Conservation (phyloP, 1,140 invertebrate species). For the Muscidifurax raptorellus region DNA sequence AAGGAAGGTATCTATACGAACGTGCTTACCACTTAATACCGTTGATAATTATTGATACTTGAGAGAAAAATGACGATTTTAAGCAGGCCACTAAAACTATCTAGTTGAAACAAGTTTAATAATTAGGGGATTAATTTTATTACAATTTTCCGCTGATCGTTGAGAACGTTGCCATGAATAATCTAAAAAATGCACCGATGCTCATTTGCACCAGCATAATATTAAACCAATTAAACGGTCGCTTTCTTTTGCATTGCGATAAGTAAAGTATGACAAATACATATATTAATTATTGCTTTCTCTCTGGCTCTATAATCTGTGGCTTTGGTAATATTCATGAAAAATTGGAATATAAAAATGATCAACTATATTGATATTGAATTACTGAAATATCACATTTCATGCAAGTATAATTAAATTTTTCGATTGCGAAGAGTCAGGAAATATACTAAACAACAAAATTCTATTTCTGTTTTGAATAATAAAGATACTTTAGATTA, state of each 20-base stretch:
- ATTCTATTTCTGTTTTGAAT: conserved; percentile 29
- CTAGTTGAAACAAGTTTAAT: neutral
- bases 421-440: neutral
- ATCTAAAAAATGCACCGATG: neutral
- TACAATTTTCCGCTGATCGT: neutral
- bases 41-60: conserved; percentile 21
- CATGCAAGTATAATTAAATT: neutral
- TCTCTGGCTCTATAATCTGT: too few species aligned
- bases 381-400: neutral
- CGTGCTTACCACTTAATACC: neutral
- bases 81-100: neutral
- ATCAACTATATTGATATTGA: neutral
- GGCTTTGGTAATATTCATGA: too few species aligned
- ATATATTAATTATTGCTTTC: too few species aligned
- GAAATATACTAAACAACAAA: conserved; percentile 30
- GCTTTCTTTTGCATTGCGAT: too few species aligned
- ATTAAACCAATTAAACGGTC: neutral
- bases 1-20: neutral
- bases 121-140: neutral
- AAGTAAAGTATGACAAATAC: too few species aligned
- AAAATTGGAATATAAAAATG: too few species aligned
- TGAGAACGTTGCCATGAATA: neutral
- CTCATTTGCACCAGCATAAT: neutral
- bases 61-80: neutral
- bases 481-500: conserved; percentile 39